Base-by-base conservation (phyloP, 2,797 vertebrate genomes). In the Gila robusta region DNA sequence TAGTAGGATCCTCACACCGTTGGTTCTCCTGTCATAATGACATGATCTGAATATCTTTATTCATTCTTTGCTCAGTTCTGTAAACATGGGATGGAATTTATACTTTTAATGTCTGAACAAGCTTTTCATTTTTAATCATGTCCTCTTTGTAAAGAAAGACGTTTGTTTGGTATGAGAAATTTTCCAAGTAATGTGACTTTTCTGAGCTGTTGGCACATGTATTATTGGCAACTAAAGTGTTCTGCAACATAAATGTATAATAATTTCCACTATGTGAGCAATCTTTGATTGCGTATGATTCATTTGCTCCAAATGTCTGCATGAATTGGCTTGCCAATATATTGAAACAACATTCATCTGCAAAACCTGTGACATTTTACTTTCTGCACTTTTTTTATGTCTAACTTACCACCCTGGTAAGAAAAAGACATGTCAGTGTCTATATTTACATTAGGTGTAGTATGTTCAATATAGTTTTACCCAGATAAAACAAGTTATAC, bases 41-140 rank as follows among this genome's bases (percentile, higher is more conserved):
- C 21, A 9, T 17, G 26, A 49, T 23, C 6, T 21, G 16, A 19
- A 74, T 52, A 1, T 52, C 26, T 28, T 49, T 73, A 47, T 28
- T 5, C 44, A 73, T 28, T 26, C 14, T 28, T 74, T 74, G 4
- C 44, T 49, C 7, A 19, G 16, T 21, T 39, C 4, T 19, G 5
- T 52, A 54, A 54, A 11, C 28, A 8, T n/a, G 23, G 6, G 5
- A 17, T 74, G 72, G 0, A 19, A 32, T 56, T 71, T 54, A 70
- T 49, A 70, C 0, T 56, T 70, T 67, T 35, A 69, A 81, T 81
- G 79, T 70, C 23, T 10, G 32, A 17, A 32, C 32, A 69, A 81
- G 17, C 11, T 47, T 56, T n/a, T 10, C 26, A 19, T 39, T 26
- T 9, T 56, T 8, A 39, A 39, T 70, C 11, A 19, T 26, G 23